Evolutionary conservation across 2,888 invertebrate species (phyloP), one percentile per base, ranked within the genome.

Genomic region (Aricia artaxerxes): DNA sequence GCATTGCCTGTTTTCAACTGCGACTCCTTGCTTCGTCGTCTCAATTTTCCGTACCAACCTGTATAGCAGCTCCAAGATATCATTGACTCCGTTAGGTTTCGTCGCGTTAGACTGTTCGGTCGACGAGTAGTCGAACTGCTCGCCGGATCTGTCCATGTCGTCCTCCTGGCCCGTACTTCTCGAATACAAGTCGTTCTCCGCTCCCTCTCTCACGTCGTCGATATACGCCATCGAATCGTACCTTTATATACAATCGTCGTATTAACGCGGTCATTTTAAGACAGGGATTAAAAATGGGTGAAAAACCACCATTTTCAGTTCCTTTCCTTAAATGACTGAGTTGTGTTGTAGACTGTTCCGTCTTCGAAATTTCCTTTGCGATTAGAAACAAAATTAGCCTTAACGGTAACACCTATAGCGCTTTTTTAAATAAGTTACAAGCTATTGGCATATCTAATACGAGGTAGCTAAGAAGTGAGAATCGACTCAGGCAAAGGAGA

Each of bases 191-290:
- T 94, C 94, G 85, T 93, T 89, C 81, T 93, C 94, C 6, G 91
- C 89, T 31, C 91, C 92, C n/a, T 89, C 91, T 38, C 87, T 85
- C 76, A 92, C 88, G 86, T 94, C 94, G 85, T 95, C 95, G 80
- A 95, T 95, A 85, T 85, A 94, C 83, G 91, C 89, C 90, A 94
- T 90, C 75, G 92, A 92, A 40, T 95, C 95, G 91, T 96, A 96
- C 78, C 78, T 78, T 78, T 57, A 73, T 73, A 78, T 69, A 69
- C 78, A 78, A 78, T 76, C 76, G 76, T 53, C 57, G 76, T 57
- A 57, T 69, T 69, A 69, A 69, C 69, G 24, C 69, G 35, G 69
- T 38, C 69, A 69, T 69, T 69, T 69, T 38, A 69, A 69, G 69
- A 69, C 35, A 69, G 69, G 35, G 35, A 69, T 69, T 35, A 69